Evolutionary conservation across 2,113 vertebrate genomes (phyloP).

Genomic region (Garra rufa): DNA sequence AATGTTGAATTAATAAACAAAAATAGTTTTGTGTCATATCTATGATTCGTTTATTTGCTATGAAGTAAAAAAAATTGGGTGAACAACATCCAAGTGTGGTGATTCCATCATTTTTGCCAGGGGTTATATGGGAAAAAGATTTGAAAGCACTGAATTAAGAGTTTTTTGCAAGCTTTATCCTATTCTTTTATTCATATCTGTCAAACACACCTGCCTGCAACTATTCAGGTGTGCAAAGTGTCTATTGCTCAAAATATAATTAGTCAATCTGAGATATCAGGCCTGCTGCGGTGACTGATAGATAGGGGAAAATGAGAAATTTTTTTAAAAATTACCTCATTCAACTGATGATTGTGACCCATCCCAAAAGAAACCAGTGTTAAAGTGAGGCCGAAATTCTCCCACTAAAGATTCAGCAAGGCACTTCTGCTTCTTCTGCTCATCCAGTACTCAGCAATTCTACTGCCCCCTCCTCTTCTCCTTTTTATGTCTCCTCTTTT

Average conservation of each 20-base stretch:
- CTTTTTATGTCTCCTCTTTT: constrained; percentile 21
- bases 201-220: not conserved
- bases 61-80: no score
- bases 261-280: not conserved
- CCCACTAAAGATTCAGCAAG: not conserved
- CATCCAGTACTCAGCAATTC: constrained; percentile 24
- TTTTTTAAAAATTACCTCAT: not conserved
- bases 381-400: not conserved
- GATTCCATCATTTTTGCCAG: no score
- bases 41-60: no score
- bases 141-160: not conserved
- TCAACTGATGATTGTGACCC: not conserved
- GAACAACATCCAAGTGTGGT: no score
- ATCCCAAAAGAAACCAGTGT: not conserved
- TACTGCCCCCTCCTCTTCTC: constrained; percentile 9
- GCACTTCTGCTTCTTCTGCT: not conserved
- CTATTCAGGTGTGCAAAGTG: not conserved
- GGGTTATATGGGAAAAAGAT: no score
- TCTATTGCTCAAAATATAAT: not conserved
- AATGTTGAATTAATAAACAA: no score
- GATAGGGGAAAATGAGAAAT: no score
- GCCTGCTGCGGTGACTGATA: not conserved
- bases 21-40: no score
- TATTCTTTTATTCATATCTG: not conserved
- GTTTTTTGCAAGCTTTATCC: not conserved